Evolutionary conservation across 2,888 invertebrate species (phyloP), one percentile per base, ranked within the genome.

Genomic region (Chymomyza amoena): DNA sequence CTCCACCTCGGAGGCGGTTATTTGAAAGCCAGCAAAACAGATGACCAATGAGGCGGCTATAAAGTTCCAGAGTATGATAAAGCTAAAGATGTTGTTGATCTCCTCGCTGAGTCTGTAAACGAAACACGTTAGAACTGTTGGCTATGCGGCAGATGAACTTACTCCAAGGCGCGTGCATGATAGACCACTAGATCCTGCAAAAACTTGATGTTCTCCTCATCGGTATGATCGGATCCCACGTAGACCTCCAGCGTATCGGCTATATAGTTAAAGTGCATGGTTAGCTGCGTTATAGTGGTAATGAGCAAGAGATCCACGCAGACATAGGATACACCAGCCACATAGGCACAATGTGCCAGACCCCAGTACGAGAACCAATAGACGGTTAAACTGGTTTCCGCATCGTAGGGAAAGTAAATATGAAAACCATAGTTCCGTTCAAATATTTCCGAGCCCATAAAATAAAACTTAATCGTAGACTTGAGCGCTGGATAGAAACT

Each of bases 11-110:
- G 84, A 85, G 61, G 89, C 85, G 28, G 89, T 90, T 57, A 89
- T 83, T 75, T 91, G 89, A 78, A 91, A 91, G 18, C 90, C 90
- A 25, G 89, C 88, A 57, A 91, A 89, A 61, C 91, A 91, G 25
- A 91, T 88, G 1, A 90, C 90, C 75, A 89, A 51, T 0, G 91
- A 90, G 6, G 91, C 88, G n/a, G 89, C 84, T 15, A 91, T 67
- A 60, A 91, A 90, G 69, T 91, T 91, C 71, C 90, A 79, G 4
- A 91, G 63, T 18, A 91, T 80, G 4, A 90, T 89, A 62, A 89
- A 81, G 64, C 87, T 86, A 6, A 89, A 89, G 54, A 89, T 89
- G 39, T 63, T 76, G 72, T 90, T 89, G 4, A 89, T 70, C 66
- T 84, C 73, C 65, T 84, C 84, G 70, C 80, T 81, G 16, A 89